These are phyloP conservation scores for Astyanax mexicanus DNA, from an alignment of 2,797 vertebrate genomes.

Conservation along the genomic window DNA sequence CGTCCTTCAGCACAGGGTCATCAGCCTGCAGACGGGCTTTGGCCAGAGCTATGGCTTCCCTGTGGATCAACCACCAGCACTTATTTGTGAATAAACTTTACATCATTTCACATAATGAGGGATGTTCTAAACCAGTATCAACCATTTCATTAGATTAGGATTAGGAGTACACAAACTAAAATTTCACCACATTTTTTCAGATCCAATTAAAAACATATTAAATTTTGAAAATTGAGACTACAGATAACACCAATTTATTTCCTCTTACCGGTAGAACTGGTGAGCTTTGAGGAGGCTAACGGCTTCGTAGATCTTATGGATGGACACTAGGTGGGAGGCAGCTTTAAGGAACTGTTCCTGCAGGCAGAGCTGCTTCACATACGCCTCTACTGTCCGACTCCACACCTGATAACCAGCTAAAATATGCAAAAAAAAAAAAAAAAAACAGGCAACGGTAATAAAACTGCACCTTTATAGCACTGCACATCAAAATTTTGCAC, in stretches of 20 bases:
- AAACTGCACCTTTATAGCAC: too few species aligned
- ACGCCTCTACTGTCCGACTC: constrained; percentile 88
- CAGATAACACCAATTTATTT: too few species aligned
- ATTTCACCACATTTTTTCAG: not conserved
- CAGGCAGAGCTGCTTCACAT: constrained; percentile 91
- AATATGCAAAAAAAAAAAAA: too few species aligned
- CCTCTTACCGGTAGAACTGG: constrained; percentile 88
- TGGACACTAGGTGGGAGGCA: constrained; percentile 90
- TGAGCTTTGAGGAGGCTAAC: constrained; percentile 87
- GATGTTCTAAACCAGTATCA: too few species aligned
- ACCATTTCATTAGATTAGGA: too few species aligned
- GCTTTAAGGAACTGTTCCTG: constrained; percentile 96
- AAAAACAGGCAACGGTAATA: too few species aligned
- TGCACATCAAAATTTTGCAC: too few species aligned
- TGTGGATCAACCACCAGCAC: constrained; percentile 57
- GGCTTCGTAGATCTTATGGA: constrained; percentile 91
- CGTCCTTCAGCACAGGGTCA: constrained; percentile 86
- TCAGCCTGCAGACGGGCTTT: constrained; percentile 89
- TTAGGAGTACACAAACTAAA: too few species aligned
- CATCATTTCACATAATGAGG: not conserved
- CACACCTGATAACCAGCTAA: constrained; percentile 91
- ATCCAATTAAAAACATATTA: too few species aligned
- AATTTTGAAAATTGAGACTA: too few species aligned
- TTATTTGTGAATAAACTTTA: not conserved
- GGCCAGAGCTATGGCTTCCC: constrained; percentile 91